These are phyloP conservation scores for Phylloscopus whistleri DNA, from an alignment of 2,113 vertebrate species.

Conservation along the genomic window DNA sequence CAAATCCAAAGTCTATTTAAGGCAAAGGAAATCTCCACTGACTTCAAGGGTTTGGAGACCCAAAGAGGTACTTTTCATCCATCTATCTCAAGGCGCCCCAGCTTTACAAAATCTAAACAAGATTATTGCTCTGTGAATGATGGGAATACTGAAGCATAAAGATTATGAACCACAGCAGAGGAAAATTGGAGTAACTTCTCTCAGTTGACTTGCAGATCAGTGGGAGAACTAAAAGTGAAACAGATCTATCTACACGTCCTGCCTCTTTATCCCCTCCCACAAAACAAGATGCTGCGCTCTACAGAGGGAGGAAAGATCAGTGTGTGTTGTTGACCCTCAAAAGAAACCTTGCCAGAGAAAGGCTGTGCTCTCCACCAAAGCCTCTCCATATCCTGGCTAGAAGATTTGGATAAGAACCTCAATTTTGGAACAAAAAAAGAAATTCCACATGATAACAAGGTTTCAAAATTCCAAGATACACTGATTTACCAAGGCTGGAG, in stretches of 20 bases:
- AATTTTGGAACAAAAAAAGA: not conserved
- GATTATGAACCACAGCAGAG: not conserved
- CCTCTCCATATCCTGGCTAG: not conserved
- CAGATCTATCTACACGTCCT: not conserved
- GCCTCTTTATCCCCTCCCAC: not conserved
- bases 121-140: not conserved
- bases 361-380: not conserved
- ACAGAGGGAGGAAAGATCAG: not conserved
- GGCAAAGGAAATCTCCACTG: constrained; percentile 5
- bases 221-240: not conserved
- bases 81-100: not conserved
- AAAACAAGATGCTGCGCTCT: not conserved
- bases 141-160: not conserved
- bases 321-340: not conserved
- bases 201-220: not conserved
- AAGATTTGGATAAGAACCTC: not conserved
- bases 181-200: not conserved
- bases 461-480: not conserved
- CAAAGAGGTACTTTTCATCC: not conserved
- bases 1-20: constrained; percentile 22
- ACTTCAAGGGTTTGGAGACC: not conserved
- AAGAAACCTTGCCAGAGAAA: not conserved
- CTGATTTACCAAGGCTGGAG: not conserved
- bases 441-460: not conserved
- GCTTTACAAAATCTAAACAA: not conserved